phyloP scores from a whole-genome alignment of 2,113 vertebrate species.

The Atherinomorus stipes region DNA sequence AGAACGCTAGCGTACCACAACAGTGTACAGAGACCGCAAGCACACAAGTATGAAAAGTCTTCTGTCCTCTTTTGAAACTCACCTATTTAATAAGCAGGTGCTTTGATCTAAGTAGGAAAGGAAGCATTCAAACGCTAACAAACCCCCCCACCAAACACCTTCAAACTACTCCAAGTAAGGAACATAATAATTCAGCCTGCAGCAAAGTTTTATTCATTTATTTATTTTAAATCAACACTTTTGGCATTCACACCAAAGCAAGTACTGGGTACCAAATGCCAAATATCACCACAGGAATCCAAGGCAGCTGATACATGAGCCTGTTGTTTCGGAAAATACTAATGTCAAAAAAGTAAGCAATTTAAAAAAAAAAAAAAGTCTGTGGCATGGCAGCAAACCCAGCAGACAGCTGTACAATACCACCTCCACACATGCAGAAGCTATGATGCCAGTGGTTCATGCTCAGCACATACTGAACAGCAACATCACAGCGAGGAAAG shows the following conservation, averaged over 20 bases:
- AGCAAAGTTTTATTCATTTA: no score
- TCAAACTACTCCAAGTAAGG: no score
- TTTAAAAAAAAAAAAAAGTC: not conserved
- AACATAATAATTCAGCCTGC: not conserved
- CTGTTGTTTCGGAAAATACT: constrained; percentile 10
- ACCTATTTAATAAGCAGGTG: not conserved
- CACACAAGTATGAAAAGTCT: no score
- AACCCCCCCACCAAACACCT: not conserved
- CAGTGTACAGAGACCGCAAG: no score
- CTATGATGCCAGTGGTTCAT: constrained; percentile 1
- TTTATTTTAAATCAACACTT: no score
- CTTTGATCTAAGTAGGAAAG: not conserved
- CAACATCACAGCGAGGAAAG: not conserved
- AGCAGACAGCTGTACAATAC: not conserved
- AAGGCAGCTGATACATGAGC: not conserved
- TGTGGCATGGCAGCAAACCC: not conserved
- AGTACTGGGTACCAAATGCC: no score
- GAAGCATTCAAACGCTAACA: not conserved
- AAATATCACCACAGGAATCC: not conserved
- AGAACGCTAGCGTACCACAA: not conserved
- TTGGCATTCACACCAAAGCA: not conserved
- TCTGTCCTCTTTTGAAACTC: not conserved
- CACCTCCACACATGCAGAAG: not conserved
- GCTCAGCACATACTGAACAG: not conserved
- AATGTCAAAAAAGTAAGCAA: not conserved